A percentile compares a stretch with the other conserved stretches of the same genome.
phyloP scores from a whole-genome alignment of 2,888 invertebrate genomes.

The Magallana nippona region DNA sequence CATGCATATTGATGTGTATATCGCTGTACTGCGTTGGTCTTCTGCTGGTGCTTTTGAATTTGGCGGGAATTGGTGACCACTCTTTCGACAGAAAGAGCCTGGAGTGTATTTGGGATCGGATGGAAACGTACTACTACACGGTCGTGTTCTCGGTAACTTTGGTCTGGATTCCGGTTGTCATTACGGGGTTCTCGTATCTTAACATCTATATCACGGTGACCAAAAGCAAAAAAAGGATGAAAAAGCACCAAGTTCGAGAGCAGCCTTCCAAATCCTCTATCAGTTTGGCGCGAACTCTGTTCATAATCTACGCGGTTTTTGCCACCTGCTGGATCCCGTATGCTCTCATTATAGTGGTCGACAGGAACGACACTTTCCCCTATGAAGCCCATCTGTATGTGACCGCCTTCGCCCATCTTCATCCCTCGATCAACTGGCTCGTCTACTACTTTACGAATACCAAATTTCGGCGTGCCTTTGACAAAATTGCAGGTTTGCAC shows the following conservation, averaged over 20 bases:
- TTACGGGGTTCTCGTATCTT: slow-evolving; percentile 64
- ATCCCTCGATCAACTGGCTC: slow-evolving; percentile 66
- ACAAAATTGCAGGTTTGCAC: slow-evolving; percentile 39
- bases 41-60: slow-evolving; percentile 60
- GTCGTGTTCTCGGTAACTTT: slow-evolving; percentile 66
- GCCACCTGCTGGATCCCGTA: slow-evolving; percentile 72
- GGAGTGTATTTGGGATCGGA: slow-evolving; percentile 71
- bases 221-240: slow-evolving; percentile 45
- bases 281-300: slow-evolving; percentile 64
- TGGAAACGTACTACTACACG: slow-evolving; percentile 66
- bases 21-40: slow-evolving; percentile 61
- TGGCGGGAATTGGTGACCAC: slow-evolving; percentile 67
- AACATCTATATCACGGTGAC: slow-evolving; percentile 60
- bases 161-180: slow-evolving; percentile 67
- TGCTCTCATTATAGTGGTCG: slow-evolving; percentile 64
- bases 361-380: slow-evolving; percentile 61
- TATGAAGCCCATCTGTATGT: slow-evolving; percentile 64
- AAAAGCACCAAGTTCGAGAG: neutral
- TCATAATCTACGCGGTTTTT: slow-evolving; percentile 69
- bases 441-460: slow-evolving; percentile 65
- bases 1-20: slow-evolving; percentile 60
- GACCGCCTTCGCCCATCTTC: slow-evolving; percentile 63
- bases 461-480: slow-evolving; percentile 57
- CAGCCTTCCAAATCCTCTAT: slow-evolving; percentile 24
- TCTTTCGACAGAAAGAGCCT: slow-evolving; percentile 65